Conservation (phyloP, 2,113 vertebrate genomes). For the Agelaius phoeniceus region DNA sequence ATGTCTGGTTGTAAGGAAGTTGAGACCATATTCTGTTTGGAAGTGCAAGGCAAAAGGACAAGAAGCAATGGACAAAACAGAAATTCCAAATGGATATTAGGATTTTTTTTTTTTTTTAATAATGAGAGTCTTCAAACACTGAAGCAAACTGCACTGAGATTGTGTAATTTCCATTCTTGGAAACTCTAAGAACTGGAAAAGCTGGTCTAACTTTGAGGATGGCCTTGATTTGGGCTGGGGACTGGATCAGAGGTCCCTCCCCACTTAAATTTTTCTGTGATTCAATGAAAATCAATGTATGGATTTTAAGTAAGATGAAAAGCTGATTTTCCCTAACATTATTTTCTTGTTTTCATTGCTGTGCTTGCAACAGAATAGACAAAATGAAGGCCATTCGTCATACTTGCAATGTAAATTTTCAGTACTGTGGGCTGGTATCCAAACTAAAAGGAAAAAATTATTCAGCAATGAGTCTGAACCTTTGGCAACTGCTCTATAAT, state of each 20-base stretch:
- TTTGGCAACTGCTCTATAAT: constrained; percentile 48
- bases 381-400: background rate
- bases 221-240: background rate
- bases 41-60: background rate
- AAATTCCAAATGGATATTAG: background rate
- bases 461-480: constrained; percentile 5
- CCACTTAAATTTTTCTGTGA: background rate
- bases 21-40: background rate
- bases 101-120: background rate
- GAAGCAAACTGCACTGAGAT: background rate
- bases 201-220: background rate
- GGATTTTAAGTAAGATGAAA: background rate
- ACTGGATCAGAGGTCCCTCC: background rate
- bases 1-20: background rate
- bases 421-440: background rate
- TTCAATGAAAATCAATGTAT: background rate
- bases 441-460: constrained; percentile 36
- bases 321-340: background rate
- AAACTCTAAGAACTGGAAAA: background rate
- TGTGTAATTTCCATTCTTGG: background rate
- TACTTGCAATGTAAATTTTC: background rate
- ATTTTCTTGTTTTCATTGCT: background rate
- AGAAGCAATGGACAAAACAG: background rate
- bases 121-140: background rate
- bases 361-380: background rate